phyloP scores from a whole-genome alignment of 2,888 invertebrate genomes.

The Cryptocheilus praepositus region DNA sequence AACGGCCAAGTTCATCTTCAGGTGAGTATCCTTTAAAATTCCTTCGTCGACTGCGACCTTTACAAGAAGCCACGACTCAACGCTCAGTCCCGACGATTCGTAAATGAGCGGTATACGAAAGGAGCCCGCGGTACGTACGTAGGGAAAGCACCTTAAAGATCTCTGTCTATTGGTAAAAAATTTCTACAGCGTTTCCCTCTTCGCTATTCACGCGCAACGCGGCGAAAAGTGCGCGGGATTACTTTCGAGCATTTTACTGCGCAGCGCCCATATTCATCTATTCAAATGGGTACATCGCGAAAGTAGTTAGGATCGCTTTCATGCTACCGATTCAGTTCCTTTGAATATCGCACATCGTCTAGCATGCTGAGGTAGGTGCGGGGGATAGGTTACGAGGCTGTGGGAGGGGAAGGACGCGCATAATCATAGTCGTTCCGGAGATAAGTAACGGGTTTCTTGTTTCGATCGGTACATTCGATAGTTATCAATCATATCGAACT shows the following conservation, averaged over 20 bases:
- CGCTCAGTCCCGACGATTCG: no score
- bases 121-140: no score
- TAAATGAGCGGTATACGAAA: no score
- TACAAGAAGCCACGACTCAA: no score
- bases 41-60: background rate
- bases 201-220: no score
- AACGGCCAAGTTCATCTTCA: slow-evolving; percentile 87
- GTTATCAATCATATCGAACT: slow-evolving; percentile 64
- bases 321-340: slow-evolving; percentile 47
- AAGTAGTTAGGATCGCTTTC: slow-evolving; percentile 19
- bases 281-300: no score
- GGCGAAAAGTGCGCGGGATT: no score
- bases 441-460: slow-evolving; percentile 70
- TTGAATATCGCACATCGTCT: slow-evolving; percentile 50
- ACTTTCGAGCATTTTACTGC: no score
- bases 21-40: slow-evolving; percentile 78
- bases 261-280: no score
- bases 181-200: no score
- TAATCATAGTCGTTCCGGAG: slow-evolving; percentile 68
- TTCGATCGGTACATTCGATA: slow-evolving; percentile 68
- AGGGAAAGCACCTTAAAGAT: no score
- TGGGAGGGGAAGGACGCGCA: slow-evolving; percentile 38
- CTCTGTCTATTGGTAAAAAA: no score
- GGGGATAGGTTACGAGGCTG: background rate
- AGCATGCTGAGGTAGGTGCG: slow-evolving; percentile 47